Evolutionary conservation across 1,140 invertebrate genomes (phyloP), one percentile per base, ranked within the genome.

Genomic region (Melanaphis sacchari): DNA sequence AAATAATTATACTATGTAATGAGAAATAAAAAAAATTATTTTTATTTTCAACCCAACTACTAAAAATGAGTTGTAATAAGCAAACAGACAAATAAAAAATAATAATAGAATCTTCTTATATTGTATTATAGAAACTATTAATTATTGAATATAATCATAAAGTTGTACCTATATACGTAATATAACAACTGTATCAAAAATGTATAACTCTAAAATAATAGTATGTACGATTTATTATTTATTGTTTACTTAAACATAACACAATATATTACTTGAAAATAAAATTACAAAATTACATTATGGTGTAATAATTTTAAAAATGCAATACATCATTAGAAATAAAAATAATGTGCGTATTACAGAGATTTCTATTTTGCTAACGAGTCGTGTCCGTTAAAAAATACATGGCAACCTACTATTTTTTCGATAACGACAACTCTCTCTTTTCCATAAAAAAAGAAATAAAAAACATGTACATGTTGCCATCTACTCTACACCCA

Each of bases 311-410:
- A 59, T 66, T 66, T 66, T 31, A n/a, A 66, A 66, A 66, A 66
- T 66, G 15, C 11, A 66, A 66, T 66, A 66, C 31, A 76, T 76
- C 59, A 6, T 76, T 76, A n/a, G 59, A 76, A 76, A 18, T 76
- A 76, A 76, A 76, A 76, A 76, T 31, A 76, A 76, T 76, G 59
- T 36, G 31, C n/a, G 59, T 76, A 76, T 76, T 76, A n/a, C n/a
- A 76, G 31, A 76, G 59, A n/a, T 76, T n/a, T 76, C 31, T 76
- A n/a, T 76, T 76, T 76, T 76, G n/a, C 59, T 76, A 76, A 76
- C 59, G 59, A 76, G 31, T 76, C 31, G 59, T 76, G 59, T n/a
- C 59, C n/a, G 59, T 76, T 76, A 76, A 76, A n/a, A 76, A 76
- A 76, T n/a, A 76, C 59, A 76, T n/a, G 15, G n/a, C n/a, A n/a